Evolutionary conservation across 2,888 invertebrate species (phyloP), one percentile per base, ranked within the genome.

Genomic region (Rhynchonema sp.): DNA sequence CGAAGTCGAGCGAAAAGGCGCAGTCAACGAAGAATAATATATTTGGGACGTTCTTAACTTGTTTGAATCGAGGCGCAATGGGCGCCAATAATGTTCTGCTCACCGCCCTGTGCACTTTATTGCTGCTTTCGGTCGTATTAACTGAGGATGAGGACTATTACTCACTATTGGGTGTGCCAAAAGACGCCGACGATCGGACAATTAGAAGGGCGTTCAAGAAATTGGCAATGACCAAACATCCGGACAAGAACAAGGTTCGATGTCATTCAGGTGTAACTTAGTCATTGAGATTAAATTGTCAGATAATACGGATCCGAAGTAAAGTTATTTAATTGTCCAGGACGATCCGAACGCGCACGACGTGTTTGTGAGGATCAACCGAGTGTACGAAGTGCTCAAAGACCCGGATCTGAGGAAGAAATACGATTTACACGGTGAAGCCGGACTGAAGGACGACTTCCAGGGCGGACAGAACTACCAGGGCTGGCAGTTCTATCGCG

Each of bases 371-470:
- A 82, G 82, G 75, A 79, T 88, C 56, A 85, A 84, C 57, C 81
- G 83, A 70, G 88, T 87, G 0, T 89, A 89, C 76, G 88, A 89
- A 74, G 83, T 85, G 1, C 74, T 89, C 22, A 87, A 87, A 74
- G 87, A 88, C 75, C 82, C 84, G 54, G 83, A 84, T 61, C 79
- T 82, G 63, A 78, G 86, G 60, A 84, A 83, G 67, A 82, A 82
- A 59, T 88, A 87, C 76, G 68, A 88, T 73, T 73, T 82, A 46
- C 81, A 84, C 70, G 88, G 88, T 1, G 84, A 85, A 69, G 82
- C 82, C 64, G 83, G 81, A 38, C 78, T 83, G 64, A 75, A 75
- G 65, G 77, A 76, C 62, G 80, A 81, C 62, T 78, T 79, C 65
- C 76, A 75, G 53, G 80, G 80, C 22, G 81, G 82, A 60, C 79